These are phyloP conservation scores for Zootermopsis nevadensis DNA, from an alignment of 2,888 invertebrate species.

Conservation along the genomic window DNA sequence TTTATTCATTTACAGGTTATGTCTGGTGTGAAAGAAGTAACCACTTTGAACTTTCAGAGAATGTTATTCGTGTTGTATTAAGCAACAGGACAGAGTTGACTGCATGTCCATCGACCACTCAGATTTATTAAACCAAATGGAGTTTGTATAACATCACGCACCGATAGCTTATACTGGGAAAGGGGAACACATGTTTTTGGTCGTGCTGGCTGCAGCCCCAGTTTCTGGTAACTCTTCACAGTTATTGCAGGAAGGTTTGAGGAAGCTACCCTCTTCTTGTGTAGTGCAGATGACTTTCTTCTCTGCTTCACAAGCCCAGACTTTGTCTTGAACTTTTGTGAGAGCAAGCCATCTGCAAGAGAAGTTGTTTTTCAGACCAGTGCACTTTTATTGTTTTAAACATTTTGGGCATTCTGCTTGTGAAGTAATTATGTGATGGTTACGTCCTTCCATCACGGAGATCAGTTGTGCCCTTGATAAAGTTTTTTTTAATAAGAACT, in stretches of 20 bases:
- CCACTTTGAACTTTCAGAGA: background rate
- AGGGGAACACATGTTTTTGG: background rate
- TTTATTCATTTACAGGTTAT: too few relatives aligned
- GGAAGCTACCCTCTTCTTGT: constrained; percentile 24
- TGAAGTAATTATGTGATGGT: too few relatives aligned
- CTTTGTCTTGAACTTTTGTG: constrained; percentile 39
- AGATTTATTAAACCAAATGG: background rate
- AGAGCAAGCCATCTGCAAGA: background rate
- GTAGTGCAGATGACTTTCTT: background rate
- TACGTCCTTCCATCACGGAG: too few relatives aligned
- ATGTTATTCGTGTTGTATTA: background rate
- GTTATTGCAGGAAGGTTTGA: constrained; percentile 32
- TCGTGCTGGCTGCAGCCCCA: background rate
- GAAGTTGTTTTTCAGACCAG: too few relatives aligned
- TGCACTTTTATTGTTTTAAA: too few relatives aligned
- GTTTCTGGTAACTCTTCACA: constrained; percentile 36
- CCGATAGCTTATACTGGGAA: background rate
- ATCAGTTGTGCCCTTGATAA: too few relatives aligned
- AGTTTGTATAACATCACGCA: background rate
- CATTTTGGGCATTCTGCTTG: too few relatives aligned
- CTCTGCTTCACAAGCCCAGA: constrained; percentile 14
- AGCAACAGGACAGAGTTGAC: background rate
- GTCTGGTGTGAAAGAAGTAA: background rate
- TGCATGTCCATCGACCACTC: too few relatives aligned
- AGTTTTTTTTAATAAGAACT: too few relatives aligned